phyloP scores from a whole-genome alignment of 2,113 vertebrate genomes.

The Salvator merianae region DNA sequence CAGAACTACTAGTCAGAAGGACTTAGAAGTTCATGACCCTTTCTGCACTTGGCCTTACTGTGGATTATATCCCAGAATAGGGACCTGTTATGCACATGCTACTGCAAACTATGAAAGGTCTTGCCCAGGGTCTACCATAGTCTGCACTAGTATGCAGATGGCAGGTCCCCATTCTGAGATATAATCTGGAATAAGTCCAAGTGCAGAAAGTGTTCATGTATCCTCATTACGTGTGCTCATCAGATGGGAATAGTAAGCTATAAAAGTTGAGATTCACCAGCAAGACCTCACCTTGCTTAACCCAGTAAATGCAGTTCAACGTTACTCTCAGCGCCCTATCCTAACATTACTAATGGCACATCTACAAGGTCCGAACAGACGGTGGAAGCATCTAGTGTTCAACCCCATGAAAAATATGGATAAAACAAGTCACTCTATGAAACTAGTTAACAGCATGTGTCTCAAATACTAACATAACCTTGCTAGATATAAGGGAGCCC shows the following conservation, averaged over 20 bases:
- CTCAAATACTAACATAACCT: neutral
- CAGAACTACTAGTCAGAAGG: too few relatives aligned
- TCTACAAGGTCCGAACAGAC: neutral
- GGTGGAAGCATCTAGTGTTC: neutral
- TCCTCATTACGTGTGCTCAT: neutral
- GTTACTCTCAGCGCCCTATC: neutral
- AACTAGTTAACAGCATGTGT: neutral
- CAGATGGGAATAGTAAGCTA: neutral
- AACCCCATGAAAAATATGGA: neutral
- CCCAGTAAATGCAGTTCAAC: neutral
- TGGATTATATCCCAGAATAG: too few relatives aligned
- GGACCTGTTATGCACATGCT: too few relatives aligned
- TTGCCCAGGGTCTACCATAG: too few relatives aligned
- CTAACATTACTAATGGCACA: too few relatives aligned
- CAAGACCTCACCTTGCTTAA: neutral
- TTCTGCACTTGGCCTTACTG: too few relatives aligned
- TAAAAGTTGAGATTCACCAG: neutral
- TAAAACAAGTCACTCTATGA: neutral
- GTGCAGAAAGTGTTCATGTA: too few relatives aligned
- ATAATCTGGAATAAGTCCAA: too few relatives aligned
- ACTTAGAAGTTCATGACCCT: too few relatives aligned
- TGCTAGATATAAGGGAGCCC: neutral
- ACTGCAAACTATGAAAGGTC: too few relatives aligned
- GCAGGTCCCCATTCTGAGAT: too few relatives aligned
- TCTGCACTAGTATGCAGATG: too few relatives aligned